Percentiles rank a stretch among this genome's conserved stretches.
phyloP scores from a whole-genome alignment of 2,888 invertebrate species.

The Allolobophora icterica region DNA sequence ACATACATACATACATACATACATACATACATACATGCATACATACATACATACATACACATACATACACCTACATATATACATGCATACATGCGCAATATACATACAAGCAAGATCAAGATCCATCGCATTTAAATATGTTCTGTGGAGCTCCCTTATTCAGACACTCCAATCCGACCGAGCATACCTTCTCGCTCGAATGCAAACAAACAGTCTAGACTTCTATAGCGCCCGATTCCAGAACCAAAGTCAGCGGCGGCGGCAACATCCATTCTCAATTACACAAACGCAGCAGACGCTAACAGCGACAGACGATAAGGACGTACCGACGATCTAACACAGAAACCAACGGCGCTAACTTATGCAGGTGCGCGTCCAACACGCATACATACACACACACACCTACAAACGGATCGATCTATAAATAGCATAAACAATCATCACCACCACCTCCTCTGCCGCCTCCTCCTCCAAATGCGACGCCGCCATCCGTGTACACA shows the following conservation, averaged over 20 bases:
- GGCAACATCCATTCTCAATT: background rate
- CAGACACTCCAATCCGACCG: background rate
- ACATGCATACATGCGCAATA: too few relatives aligned
- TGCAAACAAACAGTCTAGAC: background rate
- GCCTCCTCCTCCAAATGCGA: background rate
- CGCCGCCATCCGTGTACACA: background rate
- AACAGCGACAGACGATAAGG: background rate
- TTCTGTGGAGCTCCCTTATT: background rate
- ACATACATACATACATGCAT: background rate
- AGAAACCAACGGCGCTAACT: background rate
- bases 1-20: background rate
- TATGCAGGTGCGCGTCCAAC: background rate
- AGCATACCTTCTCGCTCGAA: accelerated
- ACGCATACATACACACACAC: background rate
- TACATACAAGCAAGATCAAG: too few relatives aligned
- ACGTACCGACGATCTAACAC: background rate
- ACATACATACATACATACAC: background rate
- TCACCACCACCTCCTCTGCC: background rate
- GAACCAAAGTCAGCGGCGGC: too few relatives aligned
- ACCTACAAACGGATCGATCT: background rate
- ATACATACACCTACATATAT: background rate
- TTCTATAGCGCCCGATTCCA: background rate
- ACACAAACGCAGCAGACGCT: background rate
- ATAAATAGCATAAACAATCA: conserved; percentile 5
- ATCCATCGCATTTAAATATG: too few relatives aligned